Percentiles rank a stretch among this genome's conserved stretches.
These are phyloP conservation scores for Callocephalon fimbriatum DNA, from an alignment of 2,113 vertebrate genomes.

Conservation along the genomic window DNA sequence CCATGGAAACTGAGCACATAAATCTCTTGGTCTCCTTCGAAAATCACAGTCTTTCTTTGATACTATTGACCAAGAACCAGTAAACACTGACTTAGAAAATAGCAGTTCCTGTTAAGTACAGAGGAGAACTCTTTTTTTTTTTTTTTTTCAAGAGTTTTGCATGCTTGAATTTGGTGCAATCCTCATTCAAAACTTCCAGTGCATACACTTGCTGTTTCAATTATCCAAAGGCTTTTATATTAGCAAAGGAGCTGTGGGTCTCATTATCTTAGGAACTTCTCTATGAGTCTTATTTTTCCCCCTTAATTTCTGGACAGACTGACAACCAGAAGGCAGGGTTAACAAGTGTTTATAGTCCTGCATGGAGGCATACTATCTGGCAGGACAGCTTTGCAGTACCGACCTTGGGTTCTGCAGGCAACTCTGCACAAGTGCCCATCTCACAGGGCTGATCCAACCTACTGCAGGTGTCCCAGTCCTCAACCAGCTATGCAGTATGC, in stretches of 20 bases:
- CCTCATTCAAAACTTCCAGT: neutral
- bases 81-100: neutral
- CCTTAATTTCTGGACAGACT: neutral
- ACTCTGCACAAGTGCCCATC: fast-evolving
- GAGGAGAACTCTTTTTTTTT: neutral
- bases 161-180: neutral
- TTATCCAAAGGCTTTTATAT: neutral
- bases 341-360: neutral
- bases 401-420: fast-evolving
- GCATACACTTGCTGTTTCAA: neutral
- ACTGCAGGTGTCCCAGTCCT: neutral
- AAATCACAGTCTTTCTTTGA: neutral
- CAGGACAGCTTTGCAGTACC: neutral
- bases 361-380: neutral
- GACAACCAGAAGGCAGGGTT: neutral
- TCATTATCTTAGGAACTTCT: neutral
- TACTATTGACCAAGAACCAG: neutral
- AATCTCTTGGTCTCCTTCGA: neutral
- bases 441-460: neutral
- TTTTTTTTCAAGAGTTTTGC: neutral
- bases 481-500: neutral
- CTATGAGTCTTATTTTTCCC: neutral
- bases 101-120: neutral
- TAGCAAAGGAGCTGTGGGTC: neutral
- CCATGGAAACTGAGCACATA: neutral